Conservation (phyloP, 2,888 invertebrate genomes). For the Phyto melanocephala region DNA sequence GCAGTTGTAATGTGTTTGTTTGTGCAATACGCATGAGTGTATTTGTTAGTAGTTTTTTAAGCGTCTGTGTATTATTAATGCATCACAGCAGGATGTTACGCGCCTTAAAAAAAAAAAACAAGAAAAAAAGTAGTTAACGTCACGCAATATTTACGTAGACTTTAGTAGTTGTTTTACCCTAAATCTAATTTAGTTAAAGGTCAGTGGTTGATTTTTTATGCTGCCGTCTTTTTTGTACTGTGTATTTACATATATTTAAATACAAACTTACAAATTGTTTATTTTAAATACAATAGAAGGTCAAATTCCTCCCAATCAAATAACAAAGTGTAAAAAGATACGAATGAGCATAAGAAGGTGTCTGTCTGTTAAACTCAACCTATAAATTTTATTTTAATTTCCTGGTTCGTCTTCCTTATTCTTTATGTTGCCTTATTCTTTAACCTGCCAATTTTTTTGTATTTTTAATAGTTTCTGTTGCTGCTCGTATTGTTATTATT, state of each 20-base stretch:
- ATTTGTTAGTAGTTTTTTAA: background rate
- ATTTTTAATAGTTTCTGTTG: slow-evolving; percentile 3
- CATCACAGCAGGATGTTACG: slow-evolving; percentile 60
- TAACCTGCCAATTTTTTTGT: background rate
- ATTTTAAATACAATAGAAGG: background rate
- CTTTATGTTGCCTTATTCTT: background rate
- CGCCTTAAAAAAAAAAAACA: slow-evolving; percentile 38
- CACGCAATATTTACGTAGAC: slow-evolving; percentile 2
- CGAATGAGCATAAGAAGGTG: slow-evolving; percentile 2
- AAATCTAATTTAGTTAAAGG: slow-evolving; percentile 16
- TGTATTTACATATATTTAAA: too few species aligned
- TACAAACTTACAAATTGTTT: background rate
- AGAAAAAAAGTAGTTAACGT: background rate
- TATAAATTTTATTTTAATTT: slow-evolving; percentile 60
- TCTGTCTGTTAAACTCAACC: slow-evolving; percentile 42
- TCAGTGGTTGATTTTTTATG: slow-evolving; percentile 18
- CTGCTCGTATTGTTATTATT: background rate
- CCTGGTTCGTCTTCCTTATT: slow-evolving; percentile 2
- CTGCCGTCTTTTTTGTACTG: background rate
- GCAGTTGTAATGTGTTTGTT: background rate
- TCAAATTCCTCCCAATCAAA: background rate
- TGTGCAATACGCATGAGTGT: background rate
- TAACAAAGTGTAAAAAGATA: too few species aligned
- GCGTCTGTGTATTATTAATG: slow-evolving; percentile 44
- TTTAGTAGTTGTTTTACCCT: background rate